Evolutionary conservation across 1,140 invertebrate genomes (phyloP).

Genomic region (Colletes latitarsis): DNA sequence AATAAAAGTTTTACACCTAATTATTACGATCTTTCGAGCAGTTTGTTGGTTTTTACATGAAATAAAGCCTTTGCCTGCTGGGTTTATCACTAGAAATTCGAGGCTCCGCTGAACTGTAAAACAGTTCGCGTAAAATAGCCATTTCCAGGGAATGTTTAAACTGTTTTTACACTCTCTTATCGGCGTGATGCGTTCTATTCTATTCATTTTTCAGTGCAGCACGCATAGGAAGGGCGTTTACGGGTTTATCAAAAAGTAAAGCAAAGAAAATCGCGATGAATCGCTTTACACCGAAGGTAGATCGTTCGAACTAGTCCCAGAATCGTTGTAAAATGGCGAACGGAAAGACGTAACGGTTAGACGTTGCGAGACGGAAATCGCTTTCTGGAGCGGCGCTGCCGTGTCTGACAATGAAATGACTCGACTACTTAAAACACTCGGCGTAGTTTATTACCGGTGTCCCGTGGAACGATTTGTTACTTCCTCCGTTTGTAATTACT

Average conservation of each 20-base stretch:
- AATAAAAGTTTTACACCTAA: not conserved
- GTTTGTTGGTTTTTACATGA: not conserved
- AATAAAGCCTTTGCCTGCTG: not conserved
- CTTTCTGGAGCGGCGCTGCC: constrained; percentile 33
- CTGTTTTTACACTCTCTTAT: not conserved
- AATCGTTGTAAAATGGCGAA: constrained; percentile 26
- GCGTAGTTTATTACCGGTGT: constrained; percentile 70
- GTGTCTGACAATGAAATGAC: constrained; percentile 62
- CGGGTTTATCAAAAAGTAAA: not conserved
- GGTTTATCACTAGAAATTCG: not conserved
- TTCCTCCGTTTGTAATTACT: constrained; percentile 71
- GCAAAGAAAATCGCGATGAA: constrained; percentile 3
- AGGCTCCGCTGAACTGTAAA: constrained; percentile 7
- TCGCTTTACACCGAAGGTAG: not conserved
- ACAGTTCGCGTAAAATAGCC: not conserved
- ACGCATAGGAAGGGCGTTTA: not conserved
- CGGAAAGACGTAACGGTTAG: not conserved
- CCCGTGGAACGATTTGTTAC: constrained; percentile 71
- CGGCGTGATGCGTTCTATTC: not conserved
- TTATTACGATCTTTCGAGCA: not conserved
- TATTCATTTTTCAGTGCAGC: not conserved
- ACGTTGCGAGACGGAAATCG: constrained; percentile 45
- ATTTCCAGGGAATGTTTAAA: constrained; percentile 1
- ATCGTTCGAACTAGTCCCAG: constrained; percentile 19
- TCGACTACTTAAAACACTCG: constrained; percentile 65